Percentiles rank a stretch among this genome's conserved stretches.
These are phyloP conservation scores for Phalloptychus januarius DNA, from an alignment of 2,797 vertebrate species.

Conservation along the genomic window DNA sequence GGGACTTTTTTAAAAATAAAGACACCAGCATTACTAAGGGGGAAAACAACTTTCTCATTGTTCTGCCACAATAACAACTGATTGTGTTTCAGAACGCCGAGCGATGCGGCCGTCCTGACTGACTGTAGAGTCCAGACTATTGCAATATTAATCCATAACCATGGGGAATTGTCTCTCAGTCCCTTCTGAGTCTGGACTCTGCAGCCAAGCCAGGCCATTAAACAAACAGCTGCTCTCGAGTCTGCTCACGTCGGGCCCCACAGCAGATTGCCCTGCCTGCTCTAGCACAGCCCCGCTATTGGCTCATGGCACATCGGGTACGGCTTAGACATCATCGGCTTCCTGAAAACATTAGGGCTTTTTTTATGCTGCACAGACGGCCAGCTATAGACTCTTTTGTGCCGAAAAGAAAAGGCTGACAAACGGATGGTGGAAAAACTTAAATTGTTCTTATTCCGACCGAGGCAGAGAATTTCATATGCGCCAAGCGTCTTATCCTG, in stretches of 20 bases:
- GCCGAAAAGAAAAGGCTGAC: slow-evolving; percentile 44
- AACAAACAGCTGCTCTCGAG: slow-evolving; percentile 57
- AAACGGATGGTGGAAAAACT: slow-evolving; percentile 33
- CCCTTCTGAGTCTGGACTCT: slow-evolving; percentile 34
- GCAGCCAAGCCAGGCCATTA: slow-evolving; percentile 52
- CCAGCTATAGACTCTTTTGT: slow-evolving; percentile 48
- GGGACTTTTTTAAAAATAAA: background rate
- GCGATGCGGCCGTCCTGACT: slow-evolving; percentile 25
- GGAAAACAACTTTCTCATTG: background rate
- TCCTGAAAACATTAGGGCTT: slow-evolving; percentile 70
- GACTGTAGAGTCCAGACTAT: slow-evolving; percentile 22
- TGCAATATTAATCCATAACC: slow-evolving; percentile 54
- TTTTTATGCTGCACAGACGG: slow-evolving; percentile 46
- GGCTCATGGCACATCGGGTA: slow-evolving; percentile 60
- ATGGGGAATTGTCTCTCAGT: slow-evolving; percentile 34
- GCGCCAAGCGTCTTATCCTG: slow-evolving; percentile 21
- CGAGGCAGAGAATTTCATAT: slow-evolving; percentile 33
- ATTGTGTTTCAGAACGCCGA: slow-evolving; percentile 28
- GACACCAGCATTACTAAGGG: background rate
- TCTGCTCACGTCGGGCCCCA: slow-evolving; percentile 65
- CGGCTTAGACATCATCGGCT: slow-evolving; percentile 58
- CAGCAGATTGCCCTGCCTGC: slow-evolving; percentile 65
- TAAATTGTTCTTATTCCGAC: slow-evolving; percentile 35
- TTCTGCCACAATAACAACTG: slow-evolving; percentile 13
- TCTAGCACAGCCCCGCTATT: slow-evolving; percentile 48